These are phyloP conservation scores for Ciona savignyi DNA, from an alignment of 23 tunicate genomes.

Conservation along the genomic window DNA sequence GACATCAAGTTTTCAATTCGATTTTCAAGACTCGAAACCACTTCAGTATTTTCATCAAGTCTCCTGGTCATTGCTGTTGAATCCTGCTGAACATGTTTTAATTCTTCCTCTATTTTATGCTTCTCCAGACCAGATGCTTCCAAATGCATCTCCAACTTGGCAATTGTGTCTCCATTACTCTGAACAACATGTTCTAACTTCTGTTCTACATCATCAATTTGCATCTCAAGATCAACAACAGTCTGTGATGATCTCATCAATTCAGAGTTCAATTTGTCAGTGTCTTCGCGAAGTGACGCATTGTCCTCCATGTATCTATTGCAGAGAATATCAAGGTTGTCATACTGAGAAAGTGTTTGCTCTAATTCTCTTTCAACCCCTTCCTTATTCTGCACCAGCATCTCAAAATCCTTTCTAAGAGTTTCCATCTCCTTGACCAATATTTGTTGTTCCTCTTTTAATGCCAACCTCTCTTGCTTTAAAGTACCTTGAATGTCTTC, in stretches of 20 bases:
- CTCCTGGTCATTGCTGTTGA: neutral
- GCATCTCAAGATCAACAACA: constrained; percentile 20
- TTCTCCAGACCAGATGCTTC: neutral
- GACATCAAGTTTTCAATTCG: neutral
- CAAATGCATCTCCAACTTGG: neutral
- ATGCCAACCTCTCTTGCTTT: neutral
- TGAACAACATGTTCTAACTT: constrained; percentile 1
- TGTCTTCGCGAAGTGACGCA: constrained; percentile 10
- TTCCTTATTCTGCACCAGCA: neutral
- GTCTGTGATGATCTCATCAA: constrained; percentile 8
- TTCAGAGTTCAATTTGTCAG: neutral
- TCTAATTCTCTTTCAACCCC: neutral
- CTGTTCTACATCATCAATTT: constrained; percentile 7
- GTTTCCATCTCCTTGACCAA: neutral
- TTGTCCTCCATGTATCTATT: constrained; percentile 18
- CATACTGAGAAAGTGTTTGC: neutral
- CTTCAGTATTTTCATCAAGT: neutral
- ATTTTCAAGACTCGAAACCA: neutral
- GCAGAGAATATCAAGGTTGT: constrained; percentile 10
- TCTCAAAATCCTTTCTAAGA: neutral
- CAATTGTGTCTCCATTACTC: neutral
- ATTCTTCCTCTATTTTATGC: neutral
- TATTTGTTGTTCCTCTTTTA: constrained; percentile 1
- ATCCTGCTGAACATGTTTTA: neutral
- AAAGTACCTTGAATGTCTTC: neutral